phyloP scores from a whole-genome alignment of 2,797 vertebrate genomes.

The Ctenopoma multispine region DNA sequence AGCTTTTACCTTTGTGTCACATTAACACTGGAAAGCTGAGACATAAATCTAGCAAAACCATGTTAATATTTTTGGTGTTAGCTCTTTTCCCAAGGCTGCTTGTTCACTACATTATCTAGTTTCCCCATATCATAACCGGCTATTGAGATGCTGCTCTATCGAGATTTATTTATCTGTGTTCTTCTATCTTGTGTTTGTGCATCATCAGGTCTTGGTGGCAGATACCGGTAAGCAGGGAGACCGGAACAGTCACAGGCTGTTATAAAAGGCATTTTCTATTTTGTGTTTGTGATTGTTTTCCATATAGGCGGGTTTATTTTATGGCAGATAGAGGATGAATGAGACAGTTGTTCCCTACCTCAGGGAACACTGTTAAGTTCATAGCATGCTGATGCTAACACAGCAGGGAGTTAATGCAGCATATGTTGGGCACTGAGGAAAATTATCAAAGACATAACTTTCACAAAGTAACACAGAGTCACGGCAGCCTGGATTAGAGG shows the following conservation, averaged over 20 bases:
- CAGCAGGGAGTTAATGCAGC: slow-evolving; percentile 42
- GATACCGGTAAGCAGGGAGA: slow-evolving; percentile 12
- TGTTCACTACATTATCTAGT: slow-evolving; percentile 34
- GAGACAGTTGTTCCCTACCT: not conserved
- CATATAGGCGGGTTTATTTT: not conserved
- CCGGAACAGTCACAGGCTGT: slow-evolving; percentile 9
- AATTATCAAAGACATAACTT: slow-evolving; percentile 31
- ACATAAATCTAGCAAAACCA: slow-evolving; percentile 30
- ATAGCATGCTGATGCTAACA: slow-evolving; percentile 8
- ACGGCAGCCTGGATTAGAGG: slow-evolving; percentile 4
- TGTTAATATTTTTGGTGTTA: slow-evolving; percentile 8
- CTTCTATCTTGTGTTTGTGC: slow-evolving; percentile 46
- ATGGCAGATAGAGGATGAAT: slow-evolving; percentile 1
- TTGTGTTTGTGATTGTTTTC: slow-evolving; percentile 30
- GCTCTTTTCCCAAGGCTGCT: slow-evolving; percentile 16
- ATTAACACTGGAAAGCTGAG: not conserved
- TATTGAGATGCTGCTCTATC: slow-evolving; percentile 48
- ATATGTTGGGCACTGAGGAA: slow-evolving; percentile 30
- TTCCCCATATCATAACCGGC: slow-evolving; percentile 25
- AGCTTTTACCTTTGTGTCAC: slow-evolving; percentile 5
- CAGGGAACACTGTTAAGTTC: slow-evolving; percentile 11
- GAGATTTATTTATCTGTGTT: slow-evolving; percentile 34
- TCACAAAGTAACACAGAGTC: slow-evolving; percentile 14
- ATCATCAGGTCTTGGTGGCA: slow-evolving; percentile 21
- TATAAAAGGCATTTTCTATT: slow-evolving; percentile 26